A percentile compares a stretch with the other conserved stretches of the same genome.
Conservation (phyloP, 1,140 invertebrate genomes). For the Thalassaphorura encarpata region DNA sequence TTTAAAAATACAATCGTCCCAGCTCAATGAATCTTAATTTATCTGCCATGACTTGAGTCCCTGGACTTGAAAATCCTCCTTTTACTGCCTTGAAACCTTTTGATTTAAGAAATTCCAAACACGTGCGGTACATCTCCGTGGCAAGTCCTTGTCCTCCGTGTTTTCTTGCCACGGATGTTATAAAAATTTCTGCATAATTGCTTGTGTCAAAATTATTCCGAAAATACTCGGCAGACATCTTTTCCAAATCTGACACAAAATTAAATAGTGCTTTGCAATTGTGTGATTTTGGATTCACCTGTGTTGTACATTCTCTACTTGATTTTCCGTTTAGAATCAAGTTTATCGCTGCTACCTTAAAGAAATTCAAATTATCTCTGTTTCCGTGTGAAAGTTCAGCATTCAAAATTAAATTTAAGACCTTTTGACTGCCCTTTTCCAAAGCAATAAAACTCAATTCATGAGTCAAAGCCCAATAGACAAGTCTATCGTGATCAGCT, state of each 20-base stretch:
- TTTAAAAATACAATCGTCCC: neutral
- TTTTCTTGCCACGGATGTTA: neutral
- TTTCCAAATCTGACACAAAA: too few species aligned
- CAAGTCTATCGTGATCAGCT: neutral
- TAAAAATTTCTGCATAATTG: neutral
- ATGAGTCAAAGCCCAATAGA: neutral
- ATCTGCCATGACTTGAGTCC: neutral
- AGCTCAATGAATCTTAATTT: neutral
- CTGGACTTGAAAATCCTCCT: neutral
- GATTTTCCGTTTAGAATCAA: too few species aligned
- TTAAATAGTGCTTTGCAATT: too few species aligned
- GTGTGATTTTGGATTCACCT: too few species aligned
- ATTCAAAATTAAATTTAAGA: too few species aligned
- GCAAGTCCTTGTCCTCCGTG: neutral
- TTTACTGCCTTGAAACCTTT: neutral
- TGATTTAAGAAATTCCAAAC: neutral
- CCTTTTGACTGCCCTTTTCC: neutral
- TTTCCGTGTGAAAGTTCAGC: too few species aligned
- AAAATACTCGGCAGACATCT: too few species aligned
- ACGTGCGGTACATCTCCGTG: neutral
- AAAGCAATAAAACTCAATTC: neutral
- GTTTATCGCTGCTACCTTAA: too few species aligned
- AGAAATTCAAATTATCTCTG: too few species aligned
- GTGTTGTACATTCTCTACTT: too few species aligned
- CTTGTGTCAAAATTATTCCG: too few species aligned